Conservation (phyloP, 1,140 invertebrate species). For the Parapsyche elsis region DNA sequence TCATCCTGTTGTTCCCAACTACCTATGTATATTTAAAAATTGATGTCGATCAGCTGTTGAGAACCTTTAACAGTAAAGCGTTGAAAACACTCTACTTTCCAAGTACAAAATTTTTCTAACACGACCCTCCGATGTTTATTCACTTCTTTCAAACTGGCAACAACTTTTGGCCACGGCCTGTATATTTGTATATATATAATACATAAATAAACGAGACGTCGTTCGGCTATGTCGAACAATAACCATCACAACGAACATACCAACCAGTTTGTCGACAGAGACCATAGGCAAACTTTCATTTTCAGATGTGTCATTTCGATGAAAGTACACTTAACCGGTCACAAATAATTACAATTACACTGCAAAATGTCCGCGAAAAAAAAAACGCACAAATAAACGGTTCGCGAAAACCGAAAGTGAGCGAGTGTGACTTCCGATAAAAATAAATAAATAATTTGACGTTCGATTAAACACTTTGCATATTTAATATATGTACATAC, state of each 20-base stretch:
- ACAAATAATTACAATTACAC: no score
- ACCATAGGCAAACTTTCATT: constrained; percentile 15
- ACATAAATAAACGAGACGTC: not conserved
- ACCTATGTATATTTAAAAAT: not conserved
- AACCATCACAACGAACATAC: not conserved
- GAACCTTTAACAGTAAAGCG: not conserved
- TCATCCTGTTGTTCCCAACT: no score
- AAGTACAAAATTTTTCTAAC: not conserved
- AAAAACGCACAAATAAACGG: not conserved
- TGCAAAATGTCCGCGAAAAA: not conserved
- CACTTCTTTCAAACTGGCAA: not conserved
- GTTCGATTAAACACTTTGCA: no score
- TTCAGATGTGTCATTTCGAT: constrained; percentile 2
- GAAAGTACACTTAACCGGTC: constrained; percentile 20
- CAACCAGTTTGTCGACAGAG: not conserved
- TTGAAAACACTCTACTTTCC: not conserved
- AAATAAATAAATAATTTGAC: no score
- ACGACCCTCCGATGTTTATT: not conserved
- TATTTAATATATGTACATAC: no score
- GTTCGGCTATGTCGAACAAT: not conserved
- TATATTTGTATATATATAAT: not conserved
- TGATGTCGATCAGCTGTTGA: not conserved
- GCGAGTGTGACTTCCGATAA: no score
- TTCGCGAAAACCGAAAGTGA: not conserved
- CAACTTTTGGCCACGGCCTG: no score